These are phyloP conservation scores for Mustela nigripes DNA, from an alignment of 2,113 vertebrate species.

Conservation along the genomic window DNA sequence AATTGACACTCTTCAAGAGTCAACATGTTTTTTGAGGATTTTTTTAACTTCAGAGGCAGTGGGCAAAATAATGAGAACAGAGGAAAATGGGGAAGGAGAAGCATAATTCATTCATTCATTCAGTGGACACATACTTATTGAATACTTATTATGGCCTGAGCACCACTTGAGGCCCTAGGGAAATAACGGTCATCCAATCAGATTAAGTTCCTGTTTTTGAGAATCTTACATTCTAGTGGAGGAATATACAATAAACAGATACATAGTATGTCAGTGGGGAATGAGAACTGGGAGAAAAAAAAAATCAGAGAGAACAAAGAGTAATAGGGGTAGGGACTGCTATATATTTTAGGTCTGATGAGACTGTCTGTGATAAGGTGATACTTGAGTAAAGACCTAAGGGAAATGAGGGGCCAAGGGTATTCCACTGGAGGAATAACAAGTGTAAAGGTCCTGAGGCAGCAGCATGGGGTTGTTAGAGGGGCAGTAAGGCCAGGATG, in stretches of 20 bases:
- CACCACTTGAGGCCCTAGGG: background rate
- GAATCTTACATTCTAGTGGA: background rate
- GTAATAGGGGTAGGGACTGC: background rate
- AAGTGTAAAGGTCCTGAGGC: background rate
- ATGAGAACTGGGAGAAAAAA: background rate
- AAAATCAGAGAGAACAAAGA: background rate
- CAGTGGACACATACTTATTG: background rate
- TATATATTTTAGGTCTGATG: background rate
- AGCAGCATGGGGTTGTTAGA: background rate
- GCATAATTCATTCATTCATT: background rate
- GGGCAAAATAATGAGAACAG: background rate
- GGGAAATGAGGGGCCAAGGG: background rate
- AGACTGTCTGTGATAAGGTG: background rate
- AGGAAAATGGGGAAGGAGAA: background rate
- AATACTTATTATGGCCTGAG: background rate
- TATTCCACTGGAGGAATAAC: background rate
- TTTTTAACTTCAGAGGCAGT: background rate
- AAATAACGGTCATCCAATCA: background rate
- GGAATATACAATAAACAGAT: background rate
- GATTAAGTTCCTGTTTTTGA: background rate
- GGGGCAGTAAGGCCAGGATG: background rate
- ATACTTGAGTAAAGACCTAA: conserved; percentile 26
- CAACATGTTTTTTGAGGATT: background rate
- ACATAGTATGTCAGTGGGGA: background rate
- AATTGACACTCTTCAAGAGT: background rate